Conservation (phyloP, 37 sponge, comb jelly and placozoan species). For the Spongilla lacustris region DNA sequence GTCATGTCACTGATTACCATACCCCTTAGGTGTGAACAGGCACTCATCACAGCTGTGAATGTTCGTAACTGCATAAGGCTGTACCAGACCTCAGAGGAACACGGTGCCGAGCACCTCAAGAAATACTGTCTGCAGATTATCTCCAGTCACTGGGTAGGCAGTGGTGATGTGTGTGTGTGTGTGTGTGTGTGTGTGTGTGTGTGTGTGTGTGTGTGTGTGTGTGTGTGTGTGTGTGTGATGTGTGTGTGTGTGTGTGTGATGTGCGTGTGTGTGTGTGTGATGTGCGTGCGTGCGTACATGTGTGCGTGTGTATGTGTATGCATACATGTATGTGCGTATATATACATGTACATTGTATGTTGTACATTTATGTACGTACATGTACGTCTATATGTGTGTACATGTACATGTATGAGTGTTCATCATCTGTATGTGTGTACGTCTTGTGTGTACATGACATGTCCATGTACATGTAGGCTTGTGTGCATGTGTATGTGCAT, state of each 20-base stretch:
- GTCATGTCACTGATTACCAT: too few relatives aligned
- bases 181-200: background rate
- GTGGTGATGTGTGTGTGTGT: background rate
- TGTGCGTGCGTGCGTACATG: background rate
- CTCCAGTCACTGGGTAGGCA: conserved; percentile 88
- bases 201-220: too few relatives aligned
- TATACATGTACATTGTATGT: too few relatives aligned
- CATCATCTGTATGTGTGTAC: too few relatives aligned
- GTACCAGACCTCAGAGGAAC: conserved; percentile 92
- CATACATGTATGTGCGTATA: too few relatives aligned
- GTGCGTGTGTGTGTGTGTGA: background rate
- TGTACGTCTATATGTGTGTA: background rate
- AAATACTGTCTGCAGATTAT: conserved; percentile 90
- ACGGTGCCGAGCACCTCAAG: conserved; percentile 74
- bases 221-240: too few relatives aligned
- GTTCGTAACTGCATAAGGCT: conserved; percentile 88
- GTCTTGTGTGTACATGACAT: too few relatives aligned
- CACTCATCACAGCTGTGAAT: conserved; percentile 80
- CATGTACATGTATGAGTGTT: too few relatives aligned
- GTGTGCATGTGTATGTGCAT: too few relatives aligned
- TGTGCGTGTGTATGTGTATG: too few relatives aligned
- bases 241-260: background rate
- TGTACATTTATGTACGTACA: background rate
- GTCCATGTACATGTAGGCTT: too few relatives aligned
- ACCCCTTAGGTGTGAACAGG: conserved; percentile 80